Base-by-base conservation (phyloP, 2,888 invertebrate species). In the Cryptocheilus praepositus region DNA sequence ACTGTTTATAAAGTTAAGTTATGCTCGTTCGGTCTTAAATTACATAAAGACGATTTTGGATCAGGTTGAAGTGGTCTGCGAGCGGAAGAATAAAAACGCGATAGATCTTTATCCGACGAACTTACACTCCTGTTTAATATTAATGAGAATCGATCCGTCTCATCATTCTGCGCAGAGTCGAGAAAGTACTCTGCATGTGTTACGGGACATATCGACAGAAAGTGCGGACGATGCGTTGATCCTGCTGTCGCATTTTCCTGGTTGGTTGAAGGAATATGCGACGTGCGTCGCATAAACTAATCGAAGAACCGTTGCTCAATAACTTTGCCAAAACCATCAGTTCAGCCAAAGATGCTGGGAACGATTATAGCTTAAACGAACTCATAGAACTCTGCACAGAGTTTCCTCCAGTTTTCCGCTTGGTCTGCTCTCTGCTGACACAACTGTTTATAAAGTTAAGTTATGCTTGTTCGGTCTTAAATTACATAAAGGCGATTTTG, bases 71-170 rank as follows among this genome's bases (percentile, higher is more conserved):
- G n/a, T 28, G 5, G 49, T 59, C 52, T 85, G 84, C 25, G 36
- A 66, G 43, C 62, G 64, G 21, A 55, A 56, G 0, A 55, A 67
- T 7, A 80, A 76, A 70, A 76, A 82, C 51, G 75, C 80, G 44
- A 21, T 86, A 53, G 83, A 86, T 66, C 80, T 87, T 18, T 87
- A 87, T 77, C 87, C 87, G 3, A 72, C 61, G 8, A 66, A 74
- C 36, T 70, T 84, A 46, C 85, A 82, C 58, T 76, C 76, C 8
- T 74, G 74, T 54, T 69, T 84, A 0, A 74, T 85, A 62, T 74
- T 87, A 57, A 64, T 87, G 13, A 69, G 68, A 64, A 85, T 86
- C 53, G 75, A 79, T 11, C 82, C 83, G 15, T n/a, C 18, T 7
- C 25, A 77, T 66, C 84, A 85, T 46, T 76, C 83, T 0, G 11